Conservation (phyloP, 2,797 vertebrate species). For the Bradypodion pumilum region DNA sequence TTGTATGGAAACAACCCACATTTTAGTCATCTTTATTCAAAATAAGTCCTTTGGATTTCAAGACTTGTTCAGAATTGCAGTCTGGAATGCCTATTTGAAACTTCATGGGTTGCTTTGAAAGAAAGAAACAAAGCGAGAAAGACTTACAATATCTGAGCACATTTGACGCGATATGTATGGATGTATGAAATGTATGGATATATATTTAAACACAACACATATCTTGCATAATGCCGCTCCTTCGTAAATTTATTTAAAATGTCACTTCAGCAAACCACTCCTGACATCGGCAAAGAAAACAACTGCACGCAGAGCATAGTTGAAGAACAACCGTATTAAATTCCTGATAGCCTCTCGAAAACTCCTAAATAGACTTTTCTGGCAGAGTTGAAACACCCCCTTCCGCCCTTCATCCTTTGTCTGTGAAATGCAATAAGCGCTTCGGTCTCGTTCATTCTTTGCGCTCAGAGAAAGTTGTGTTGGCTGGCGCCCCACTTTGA, state of each 20-base stretch:
- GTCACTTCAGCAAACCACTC: slow-evolving; percentile 1
- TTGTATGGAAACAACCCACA: neutral
- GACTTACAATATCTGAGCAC: neutral
- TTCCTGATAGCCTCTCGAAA: slow-evolving; percentile 7
- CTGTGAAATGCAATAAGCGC: neutral
- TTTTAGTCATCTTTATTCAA: neutral
- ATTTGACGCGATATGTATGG: too few relatives aligned
- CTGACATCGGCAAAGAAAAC: neutral
- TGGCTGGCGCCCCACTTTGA: neutral
- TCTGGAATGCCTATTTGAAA: neutral
- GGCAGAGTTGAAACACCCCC: neutral
- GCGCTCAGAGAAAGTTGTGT: neutral
- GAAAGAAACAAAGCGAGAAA: neutral
- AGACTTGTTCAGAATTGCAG: neutral
- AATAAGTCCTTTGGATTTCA: neutral
- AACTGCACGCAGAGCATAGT: accelerated
- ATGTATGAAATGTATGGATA: neutral
- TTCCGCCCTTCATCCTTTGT: slow-evolving; percentile 11
- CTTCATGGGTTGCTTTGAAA: neutral
- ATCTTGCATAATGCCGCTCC: neutral
- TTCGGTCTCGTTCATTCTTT: neutral
- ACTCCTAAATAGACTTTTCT: neutral
- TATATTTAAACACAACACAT: neutral
- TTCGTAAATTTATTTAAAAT: neutral
- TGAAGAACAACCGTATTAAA: neutral